Evolutionary conservation across 2,888 invertebrate genomes (phyloP).

Genomic region (Drepanosiphum platanoidis): DNA sequence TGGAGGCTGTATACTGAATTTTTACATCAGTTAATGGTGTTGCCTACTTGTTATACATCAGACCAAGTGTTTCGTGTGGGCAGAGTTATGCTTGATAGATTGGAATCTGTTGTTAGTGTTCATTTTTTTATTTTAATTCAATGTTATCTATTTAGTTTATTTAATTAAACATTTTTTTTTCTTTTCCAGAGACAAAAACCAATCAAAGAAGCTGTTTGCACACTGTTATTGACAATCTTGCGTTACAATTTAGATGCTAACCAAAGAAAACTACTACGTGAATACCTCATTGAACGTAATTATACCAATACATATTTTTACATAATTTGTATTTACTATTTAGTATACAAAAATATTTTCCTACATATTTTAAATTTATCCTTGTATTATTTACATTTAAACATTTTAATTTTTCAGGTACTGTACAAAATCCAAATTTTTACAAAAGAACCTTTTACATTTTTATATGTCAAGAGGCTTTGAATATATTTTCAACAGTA

Average conservation of each 20-base stretch:
- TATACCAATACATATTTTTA: background rate
- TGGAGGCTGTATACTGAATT: slow-evolving; percentile 58
- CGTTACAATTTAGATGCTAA: slow-evolving; percentile 55
- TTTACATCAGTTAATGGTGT: slow-evolving; percentile 53
- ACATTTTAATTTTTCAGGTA: slow-evolving; percentile 3
- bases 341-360: background rate
- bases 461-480: slow-evolving; percentile 57
- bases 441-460: slow-evolving; percentile 51
- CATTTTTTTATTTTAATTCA: background rate
- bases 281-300: slow-evolving; percentile 53
- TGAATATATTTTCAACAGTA: slow-evolving; percentile 44
- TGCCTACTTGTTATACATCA: slow-evolving; percentile 51
- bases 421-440: slow-evolving; percentile 44
- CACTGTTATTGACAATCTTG: slow-evolving; percentile 50
- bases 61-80: slow-evolving; percentile 48
- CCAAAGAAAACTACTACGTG: slow-evolving; percentile 40
- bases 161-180: background rate
- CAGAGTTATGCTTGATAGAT: slow-evolving; percentile 47
- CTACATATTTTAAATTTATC: too few species aligned
- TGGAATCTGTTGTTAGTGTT: slow-evolving; percentile 45
- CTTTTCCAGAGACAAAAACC: slow-evolving; percentile 54
- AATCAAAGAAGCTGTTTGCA: slow-evolving; percentile 49
- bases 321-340: background rate
- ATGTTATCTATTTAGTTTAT: background rate
- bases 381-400: too few species aligned